phyloP scores from a whole-genome alignment of 2,888 invertebrate genomes.

The Drosophila multiciliata region DNA sequence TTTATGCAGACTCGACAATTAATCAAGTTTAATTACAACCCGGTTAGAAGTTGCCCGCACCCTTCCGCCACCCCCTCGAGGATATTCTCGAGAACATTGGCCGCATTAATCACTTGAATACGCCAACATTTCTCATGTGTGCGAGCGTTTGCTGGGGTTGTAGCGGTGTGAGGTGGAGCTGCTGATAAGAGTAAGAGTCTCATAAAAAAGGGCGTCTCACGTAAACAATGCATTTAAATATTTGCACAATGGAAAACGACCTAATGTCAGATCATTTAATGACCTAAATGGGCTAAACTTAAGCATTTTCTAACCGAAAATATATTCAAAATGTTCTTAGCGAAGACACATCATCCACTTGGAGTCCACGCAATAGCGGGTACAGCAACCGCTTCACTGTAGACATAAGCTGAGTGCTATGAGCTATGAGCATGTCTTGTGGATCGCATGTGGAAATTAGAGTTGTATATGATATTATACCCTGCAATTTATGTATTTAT shows the following conservation, averaged over 20 bases:
- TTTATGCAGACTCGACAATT: constrained; percentile 78
- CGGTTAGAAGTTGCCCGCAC: constrained; percentile 32
- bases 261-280: constrained; percentile 38
- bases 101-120: constrained; percentile 76
- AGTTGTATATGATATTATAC: background rate
- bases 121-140: constrained; percentile 72
- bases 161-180: background rate
- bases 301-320: constrained; percentile 13
- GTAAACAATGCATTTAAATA: constrained; percentile 74
- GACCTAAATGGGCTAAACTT: constrained; percentile 11
- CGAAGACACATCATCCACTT: constrained; percentile 19
- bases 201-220: constrained; percentile 57
- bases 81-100: constrained; percentile 51
- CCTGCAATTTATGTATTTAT: constrained; percentile 3
- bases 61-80: constrained; percentile 20
- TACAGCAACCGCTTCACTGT: constrained; percentile 15
- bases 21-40: constrained; percentile 82
- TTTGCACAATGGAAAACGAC: constrained; percentile 40
- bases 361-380: constrained; percentile 28
- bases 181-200: constrained; percentile 51
- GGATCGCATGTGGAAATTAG: background rate
- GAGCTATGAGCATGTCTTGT: background rate
- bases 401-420: constrained; percentile 17
- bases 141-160: background rate
- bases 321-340: constrained; percentile 8